Conservation (phyloP, 2,888 invertebrate genomes). For the Lissocephala sabroskyi region DNA sequence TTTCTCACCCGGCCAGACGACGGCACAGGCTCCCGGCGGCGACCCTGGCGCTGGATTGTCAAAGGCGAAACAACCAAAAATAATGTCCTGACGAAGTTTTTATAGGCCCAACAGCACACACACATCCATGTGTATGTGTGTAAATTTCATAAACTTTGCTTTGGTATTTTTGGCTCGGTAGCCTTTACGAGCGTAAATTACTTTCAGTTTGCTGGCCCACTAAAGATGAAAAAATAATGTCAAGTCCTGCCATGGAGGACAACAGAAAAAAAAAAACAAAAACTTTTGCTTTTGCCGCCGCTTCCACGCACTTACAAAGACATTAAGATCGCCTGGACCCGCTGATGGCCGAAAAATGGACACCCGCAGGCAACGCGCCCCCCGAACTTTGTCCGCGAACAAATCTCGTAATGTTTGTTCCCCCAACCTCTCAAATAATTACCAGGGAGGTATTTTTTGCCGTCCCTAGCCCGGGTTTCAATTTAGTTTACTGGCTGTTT, state of each 20-base stretch:
- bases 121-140: slow-evolving; percentile 43
- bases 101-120: slow-evolving; percentile 59
- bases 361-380: slow-evolving; percentile 2
- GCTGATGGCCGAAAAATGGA: slow-evolving; percentile 13
- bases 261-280: no score
- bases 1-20: slow-evolving; percentile 38
- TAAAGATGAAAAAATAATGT: slow-evolving; percentile 69
- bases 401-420: slow-evolving; percentile 50
- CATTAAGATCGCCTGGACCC: slow-evolving; percentile 38
- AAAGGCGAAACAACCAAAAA: slow-evolving; percentile 62
- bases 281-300: slow-evolving; percentile 58
- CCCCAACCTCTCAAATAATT: slow-evolving; percentile 17
- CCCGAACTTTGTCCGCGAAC: slow-evolving; percentile 57
- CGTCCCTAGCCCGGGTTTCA: neutral
- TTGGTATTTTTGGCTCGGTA: slow-evolving; percentile 44
- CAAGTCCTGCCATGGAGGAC: no score
- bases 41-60: slow-evolving; percentile 55
- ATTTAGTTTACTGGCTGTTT: no score
- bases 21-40: slow-evolving; percentile 33
- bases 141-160: slow-evolving; percentile 66
- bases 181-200: slow-evolving; percentile 68
- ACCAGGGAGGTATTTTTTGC: slow-evolving; percentile 2
- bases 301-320: slow-evolving; percentile 58
- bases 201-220: slow-evolving; percentile 64
- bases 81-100: slow-evolving; percentile 64